phyloP scores from a whole-genome alignment of 2,797 vertebrate genomes.

The Lagorchestes hirsutus region DNA sequence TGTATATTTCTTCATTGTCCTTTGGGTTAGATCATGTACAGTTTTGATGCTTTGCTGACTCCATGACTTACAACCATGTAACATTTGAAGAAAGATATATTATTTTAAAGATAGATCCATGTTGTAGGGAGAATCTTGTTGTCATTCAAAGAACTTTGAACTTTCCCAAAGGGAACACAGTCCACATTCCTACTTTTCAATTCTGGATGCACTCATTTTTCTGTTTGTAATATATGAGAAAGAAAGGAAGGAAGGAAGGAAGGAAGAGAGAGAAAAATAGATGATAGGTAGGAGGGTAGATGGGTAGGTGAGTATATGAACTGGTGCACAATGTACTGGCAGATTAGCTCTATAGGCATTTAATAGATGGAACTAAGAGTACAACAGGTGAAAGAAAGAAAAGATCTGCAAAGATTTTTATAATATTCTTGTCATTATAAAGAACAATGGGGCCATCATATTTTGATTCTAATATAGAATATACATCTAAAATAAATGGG shows the following conservation, averaged over 20 bases:
- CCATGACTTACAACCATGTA: background rate
- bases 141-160: no score
- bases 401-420: background rate
- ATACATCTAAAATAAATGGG: background rate
- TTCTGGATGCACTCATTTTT: no score
- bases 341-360: background rate
- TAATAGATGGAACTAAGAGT: background rate
- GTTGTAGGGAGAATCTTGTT: no score
- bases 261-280: no score
- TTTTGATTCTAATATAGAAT: background rate
- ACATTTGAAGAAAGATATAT: no score
- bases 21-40: background rate
- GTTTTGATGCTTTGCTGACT: background rate
- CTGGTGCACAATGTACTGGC: background rate
- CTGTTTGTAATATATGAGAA: no score
- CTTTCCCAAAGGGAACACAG: no score
- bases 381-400: background rate
- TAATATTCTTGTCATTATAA: background rate
- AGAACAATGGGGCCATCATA: background rate
- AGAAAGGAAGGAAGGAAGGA: background rate
- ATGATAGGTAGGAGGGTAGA: background rate
- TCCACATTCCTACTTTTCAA: no score
- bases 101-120: no score
- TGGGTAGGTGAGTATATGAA: no score
- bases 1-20: background rate